Evolutionary conservation across 2,113 vertebrate genomes (phyloP).

Genomic region (Lagopus muta): DNA sequence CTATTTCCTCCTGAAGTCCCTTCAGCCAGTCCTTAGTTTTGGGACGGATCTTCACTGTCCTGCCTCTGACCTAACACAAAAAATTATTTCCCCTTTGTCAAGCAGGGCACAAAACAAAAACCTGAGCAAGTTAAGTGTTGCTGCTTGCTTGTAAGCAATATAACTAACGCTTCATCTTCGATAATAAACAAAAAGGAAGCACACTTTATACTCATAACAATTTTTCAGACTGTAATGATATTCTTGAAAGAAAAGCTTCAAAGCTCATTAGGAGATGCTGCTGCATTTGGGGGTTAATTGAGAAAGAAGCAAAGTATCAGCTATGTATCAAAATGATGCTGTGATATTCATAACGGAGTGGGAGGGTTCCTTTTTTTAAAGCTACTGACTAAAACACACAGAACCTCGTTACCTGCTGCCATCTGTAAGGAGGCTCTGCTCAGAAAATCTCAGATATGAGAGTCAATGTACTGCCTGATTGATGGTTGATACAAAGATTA

Average conservation of each 20-base stretch:
- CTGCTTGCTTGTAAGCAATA: neutral
- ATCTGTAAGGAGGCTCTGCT: neutral
- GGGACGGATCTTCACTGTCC: slow-evolving; percentile 78
- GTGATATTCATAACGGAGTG: neutral
- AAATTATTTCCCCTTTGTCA: neutral
- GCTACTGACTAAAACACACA: neutral
- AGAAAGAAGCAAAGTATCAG: neutral
- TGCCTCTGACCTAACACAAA: slow-evolving; percentile 74
- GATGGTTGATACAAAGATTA: neutral
- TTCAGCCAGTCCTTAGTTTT: slow-evolving; percentile 83
- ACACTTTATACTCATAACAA: neutral
- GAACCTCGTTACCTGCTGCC: neutral
- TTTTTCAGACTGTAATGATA: neutral
- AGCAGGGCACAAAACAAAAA: neutral
- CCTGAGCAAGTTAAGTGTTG: neutral
- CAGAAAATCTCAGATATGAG: neutral
- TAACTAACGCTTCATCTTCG: neutral
- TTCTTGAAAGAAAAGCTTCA: neutral
- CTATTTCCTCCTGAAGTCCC: slow-evolving; percentile 79
- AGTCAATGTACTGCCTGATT: neutral
- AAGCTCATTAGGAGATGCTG: neutral
- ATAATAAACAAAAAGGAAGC: slow-evolving; percentile 10
- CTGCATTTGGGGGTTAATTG: neutral
- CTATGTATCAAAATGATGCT: rapidly evolving
- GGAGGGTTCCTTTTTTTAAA: neutral